These are phyloP conservation scores for Passer montanus DNA, from an alignment of 2,113 vertebrate genomes.

Conservation along the genomic window DNA sequence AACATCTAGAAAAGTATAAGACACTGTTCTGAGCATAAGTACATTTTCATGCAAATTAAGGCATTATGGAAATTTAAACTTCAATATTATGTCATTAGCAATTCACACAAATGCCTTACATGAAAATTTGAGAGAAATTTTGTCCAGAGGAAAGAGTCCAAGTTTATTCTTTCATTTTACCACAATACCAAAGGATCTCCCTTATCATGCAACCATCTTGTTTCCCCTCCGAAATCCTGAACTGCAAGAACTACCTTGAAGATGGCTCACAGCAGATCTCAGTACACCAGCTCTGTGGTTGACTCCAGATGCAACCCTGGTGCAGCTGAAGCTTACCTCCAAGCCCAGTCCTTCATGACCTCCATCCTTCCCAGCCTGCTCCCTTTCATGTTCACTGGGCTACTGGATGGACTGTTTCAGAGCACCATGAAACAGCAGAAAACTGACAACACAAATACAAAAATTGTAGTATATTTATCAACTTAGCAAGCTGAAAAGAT, in stretches of 20 bases:
- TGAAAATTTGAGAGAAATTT: not conserved
- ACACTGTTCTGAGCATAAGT: not conserved
- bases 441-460: not conserved
- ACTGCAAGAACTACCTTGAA: not conserved
- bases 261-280: not conserved
- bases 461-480: not conserved
- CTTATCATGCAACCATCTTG: accelerated
- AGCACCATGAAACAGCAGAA: not conserved
- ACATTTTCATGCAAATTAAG: not conserved
- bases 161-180: not conserved
- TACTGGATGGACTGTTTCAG: not conserved
- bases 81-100: not conserved
- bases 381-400: not conserved
- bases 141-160: not conserved
- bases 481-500: not conserved
- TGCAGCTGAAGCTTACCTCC: not conserved
- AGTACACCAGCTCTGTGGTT: not conserved
- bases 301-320: not conserved
- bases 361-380: not conserved
- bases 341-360: not conserved
- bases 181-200: not conserved
- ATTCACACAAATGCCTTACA: not conserved
- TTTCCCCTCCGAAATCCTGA: not conserved
- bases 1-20: not conserved
- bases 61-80: not conserved